Evolutionary conservation across 2,797 vertebrate species (phyloP), one percentile per base, ranked within the genome.

Genomic region (Graptemys geographica): DNA sequence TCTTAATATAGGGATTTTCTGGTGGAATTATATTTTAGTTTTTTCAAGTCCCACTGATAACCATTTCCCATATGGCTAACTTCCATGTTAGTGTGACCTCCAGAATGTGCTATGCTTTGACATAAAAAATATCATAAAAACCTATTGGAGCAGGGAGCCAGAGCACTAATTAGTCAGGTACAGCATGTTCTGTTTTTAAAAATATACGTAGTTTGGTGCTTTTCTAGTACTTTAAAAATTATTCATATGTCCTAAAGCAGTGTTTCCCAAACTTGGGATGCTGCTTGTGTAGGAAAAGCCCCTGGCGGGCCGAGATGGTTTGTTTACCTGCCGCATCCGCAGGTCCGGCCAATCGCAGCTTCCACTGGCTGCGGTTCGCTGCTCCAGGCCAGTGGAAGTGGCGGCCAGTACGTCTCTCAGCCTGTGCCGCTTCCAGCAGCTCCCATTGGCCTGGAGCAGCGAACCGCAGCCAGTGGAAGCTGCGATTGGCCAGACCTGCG

Each of bases 121-220:
- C 80, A 76, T 87, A 44, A 74, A 57, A 79, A 44, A 65, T 57
- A 49, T n/a, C 44, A 2, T 78, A 80, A 80, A 88, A 90, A 69
- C 37, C 33, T 74, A 4, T n/a, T 72, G 72, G 10, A 47, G 11
- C 53, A 85, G 53, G 11, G 2, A 89, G 25, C 31, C 11, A 10
- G 18, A 23, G 84, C 76, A 81, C 23, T 79, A 8, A 10, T 88
- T 74, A 25, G 2, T 55, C 57, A 69, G 31, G n/a, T 80, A 92
- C 33, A 85, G 1, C 21, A 94, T 57, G 6, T 82, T 88, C 65
- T 3, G 6, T 91, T 92, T 91, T 91, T 94, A 18, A 89, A 95
- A 89, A 88, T 41, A 89, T 59, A 31, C 11, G 27, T 1, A 55
- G 0, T 55, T 93, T 86, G 28, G 47, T 57, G 57, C 44, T 88